phyloP scores from a whole-genome alignment of 1,140 invertebrate genomes.

The Aphidius gifuensis region DNA sequence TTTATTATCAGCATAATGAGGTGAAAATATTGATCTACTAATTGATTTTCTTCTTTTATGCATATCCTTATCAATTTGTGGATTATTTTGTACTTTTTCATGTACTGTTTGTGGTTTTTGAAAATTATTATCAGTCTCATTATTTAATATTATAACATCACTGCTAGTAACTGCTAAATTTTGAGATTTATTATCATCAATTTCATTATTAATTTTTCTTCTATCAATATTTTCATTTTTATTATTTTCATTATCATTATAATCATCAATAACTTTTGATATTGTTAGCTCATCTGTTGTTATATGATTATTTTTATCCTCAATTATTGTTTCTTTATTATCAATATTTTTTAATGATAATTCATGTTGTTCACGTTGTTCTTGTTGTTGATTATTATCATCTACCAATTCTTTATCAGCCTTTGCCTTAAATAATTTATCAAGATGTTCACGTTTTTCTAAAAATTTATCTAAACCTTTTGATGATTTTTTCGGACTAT shows the following conservation, averaged over 20 bases:
- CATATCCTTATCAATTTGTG: conserved; percentile 37
- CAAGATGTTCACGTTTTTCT: conserved; percentile 51
- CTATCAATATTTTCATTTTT: not conserved
- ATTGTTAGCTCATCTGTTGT: conserved; percentile 7
- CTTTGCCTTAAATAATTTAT: conserved; percentile 48
- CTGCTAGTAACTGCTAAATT: not conserved
- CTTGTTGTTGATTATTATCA: not conserved
- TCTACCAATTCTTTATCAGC: conserved; percentile 24
- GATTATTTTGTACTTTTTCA: conserved; percentile 17
- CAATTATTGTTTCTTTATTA: conserved; percentile 7
- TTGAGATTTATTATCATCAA: not conserved
- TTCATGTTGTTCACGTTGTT: not conserved
- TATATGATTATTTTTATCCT: conserved; percentile 8
- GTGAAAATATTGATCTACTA: conserved; percentile 69
- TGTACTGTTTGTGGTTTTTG: conserved; percentile 19
- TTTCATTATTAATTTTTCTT: conserved; percentile 7
- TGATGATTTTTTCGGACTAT: conserved; percentile 52
- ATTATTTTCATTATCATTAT: not conserved
- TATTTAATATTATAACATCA: not conserved
- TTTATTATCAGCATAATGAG: conserved; percentile 60
- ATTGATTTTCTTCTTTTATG: conserved; percentile 44
- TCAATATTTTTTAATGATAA: conserved; percentile 3
- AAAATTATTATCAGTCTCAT: conserved; percentile 10
- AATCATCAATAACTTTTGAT: not conserved
- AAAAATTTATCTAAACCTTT: conserved; percentile 56